A percentile compares a stretch with the other conserved stretches of the same genome.
Evolutionary conservation across 2,113 vertebrate genomes (phyloP).

Genomic region (Amphiprion ocellaris): DNA sequence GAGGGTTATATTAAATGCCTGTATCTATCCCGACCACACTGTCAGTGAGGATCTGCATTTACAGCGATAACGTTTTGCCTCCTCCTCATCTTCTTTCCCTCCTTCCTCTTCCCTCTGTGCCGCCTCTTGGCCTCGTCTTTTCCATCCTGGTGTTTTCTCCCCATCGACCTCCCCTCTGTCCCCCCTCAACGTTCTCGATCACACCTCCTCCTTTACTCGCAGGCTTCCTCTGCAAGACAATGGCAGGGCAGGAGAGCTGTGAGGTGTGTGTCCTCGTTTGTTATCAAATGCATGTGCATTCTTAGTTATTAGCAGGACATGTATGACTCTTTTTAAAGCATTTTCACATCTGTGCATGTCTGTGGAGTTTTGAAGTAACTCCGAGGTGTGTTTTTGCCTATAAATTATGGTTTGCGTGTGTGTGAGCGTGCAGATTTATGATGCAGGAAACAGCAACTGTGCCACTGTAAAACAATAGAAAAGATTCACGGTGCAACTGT

Average conservation of each 20-base stretch:
- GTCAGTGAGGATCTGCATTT: conserved; percentile 10
- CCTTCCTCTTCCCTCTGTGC: too few relatives aligned
- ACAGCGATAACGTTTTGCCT: conserved; percentile 36
- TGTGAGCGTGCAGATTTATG: conserved; percentile 85
- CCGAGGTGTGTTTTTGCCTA: neutral
- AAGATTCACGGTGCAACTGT: conserved; percentile 81
- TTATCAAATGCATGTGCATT: neutral
- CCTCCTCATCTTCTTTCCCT: neutral
- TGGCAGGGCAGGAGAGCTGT: conserved; percentile 53
- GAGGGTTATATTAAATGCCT: too few relatives aligned
- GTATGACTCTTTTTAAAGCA: neutral
- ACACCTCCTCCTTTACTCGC: conserved; percentile 42
- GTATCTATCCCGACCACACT: too few relatives aligned
- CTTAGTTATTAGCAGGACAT: neutral
- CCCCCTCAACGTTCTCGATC: conserved; percentile 28
- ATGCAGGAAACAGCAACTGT: conserved; percentile 86
- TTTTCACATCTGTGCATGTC: neutral
- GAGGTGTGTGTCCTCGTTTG: neutral
- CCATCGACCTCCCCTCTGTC: conserved; percentile 32
- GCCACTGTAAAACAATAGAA: conserved; percentile 89
- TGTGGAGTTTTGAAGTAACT: neutral
- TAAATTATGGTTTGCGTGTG: conserved; percentile 15
- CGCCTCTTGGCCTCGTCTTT: too few relatives aligned
- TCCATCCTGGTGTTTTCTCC: neutral
- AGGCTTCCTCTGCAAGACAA: conserved; percentile 76